Percentiles rank a stretch among this genome's conserved stretches.
Conservation (phyloP, 2,888 invertebrate species). For the Artemia sinica region DNA sequence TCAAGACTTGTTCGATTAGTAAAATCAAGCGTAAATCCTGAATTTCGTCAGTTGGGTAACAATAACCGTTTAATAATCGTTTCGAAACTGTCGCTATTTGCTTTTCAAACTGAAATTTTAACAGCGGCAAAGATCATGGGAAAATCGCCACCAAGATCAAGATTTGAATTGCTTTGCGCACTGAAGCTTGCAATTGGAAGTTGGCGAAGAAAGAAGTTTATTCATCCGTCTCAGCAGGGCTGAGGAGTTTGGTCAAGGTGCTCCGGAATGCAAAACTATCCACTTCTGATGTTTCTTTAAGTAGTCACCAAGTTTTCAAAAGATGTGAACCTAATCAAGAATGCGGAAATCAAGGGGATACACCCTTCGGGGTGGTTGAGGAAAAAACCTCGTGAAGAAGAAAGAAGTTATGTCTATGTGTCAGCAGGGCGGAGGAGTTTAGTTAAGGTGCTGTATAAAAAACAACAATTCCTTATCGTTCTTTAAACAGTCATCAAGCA, state of each 20-base stretch:
- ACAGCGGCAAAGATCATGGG: constrained; percentile 10
- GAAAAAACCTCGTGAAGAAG: too few species aligned
- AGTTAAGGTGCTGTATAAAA: too few species aligned
- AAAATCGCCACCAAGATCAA: not conserved
- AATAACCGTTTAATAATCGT: constrained; percentile 3
- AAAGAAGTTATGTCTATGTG: too few species aligned
- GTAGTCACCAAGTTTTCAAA: too few species aligned
- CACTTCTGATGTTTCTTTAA: too few species aligned
- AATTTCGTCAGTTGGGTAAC: not conserved
- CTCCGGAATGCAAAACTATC: not conserved
- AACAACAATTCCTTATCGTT: too few species aligned
- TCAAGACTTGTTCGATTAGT: too few species aligned
- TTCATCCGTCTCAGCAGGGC: not conserved
- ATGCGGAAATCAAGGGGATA: too few species aligned
- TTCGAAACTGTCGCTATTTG: not conserved
- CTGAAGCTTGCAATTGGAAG: not conserved
- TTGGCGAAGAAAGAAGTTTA: not conserved
- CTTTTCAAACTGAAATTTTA: not conserved
- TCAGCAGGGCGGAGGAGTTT: too few species aligned
- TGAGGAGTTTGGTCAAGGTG: constrained; percentile 2
- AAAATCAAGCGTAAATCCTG: not conserved
- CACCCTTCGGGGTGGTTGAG: too few species aligned
- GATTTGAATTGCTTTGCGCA: constrained; percentile 9
- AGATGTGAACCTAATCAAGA: too few species aligned
- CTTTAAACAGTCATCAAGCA: too few species aligned